Base-by-base conservation (phyloP, 2,797 vertebrate genomes). In the Myotis pilosus region DNA sequence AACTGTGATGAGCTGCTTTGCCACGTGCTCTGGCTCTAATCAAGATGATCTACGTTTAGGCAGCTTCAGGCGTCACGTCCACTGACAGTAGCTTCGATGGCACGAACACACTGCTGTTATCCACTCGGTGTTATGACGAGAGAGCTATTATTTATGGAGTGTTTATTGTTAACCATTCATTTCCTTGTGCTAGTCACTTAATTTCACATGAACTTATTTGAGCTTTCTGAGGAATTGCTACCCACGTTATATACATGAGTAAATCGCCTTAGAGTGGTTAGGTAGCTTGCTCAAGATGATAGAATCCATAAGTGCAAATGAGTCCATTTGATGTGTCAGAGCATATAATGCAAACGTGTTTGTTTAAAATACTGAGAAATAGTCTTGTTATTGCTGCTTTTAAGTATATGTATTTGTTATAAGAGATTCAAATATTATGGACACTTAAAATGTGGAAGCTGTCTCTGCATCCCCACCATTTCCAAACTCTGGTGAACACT, bases 331-430 rank as follows among this genome's bases (percentile, higher is more conserved):
- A 69, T 78, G 64, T 82, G 38, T 51, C 51, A 38, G 44, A 82
- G 64, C 0, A 1, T 8, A 28, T 33, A 82, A 25, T 28, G 30
- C 38, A 17, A 85, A 33, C 30, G 33, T 80, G 36, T 81, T 80
- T 88, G 53, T 75, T 86, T 87, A 10, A 83, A 76, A 82, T 78
- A 88, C n/a, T 23, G 7, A 33, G 84, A 91, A 76, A 57, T 33
- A 38, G 23, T 72, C 33, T 68, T 64, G 82, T 95, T 12, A 75
- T 6, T 62, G 36, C 13, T 88, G 38, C 51, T 91, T 87, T 23
- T 38, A 94, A 79, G 71, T 28, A n/a, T 36, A 13, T 44, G 41
- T 3, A 19, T n/a, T 66, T 57, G 22, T 36, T 30, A 16, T 28
- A 41, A 82, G 72, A 78, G 17, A 72, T 33, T 60, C 28, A 66